Percentiles rank a stretch among this genome's conserved stretches.
Evolutionary conservation across 2,113 vertebrate genomes (phyloP).

Genomic region (Mastomys coucha): DNA sequence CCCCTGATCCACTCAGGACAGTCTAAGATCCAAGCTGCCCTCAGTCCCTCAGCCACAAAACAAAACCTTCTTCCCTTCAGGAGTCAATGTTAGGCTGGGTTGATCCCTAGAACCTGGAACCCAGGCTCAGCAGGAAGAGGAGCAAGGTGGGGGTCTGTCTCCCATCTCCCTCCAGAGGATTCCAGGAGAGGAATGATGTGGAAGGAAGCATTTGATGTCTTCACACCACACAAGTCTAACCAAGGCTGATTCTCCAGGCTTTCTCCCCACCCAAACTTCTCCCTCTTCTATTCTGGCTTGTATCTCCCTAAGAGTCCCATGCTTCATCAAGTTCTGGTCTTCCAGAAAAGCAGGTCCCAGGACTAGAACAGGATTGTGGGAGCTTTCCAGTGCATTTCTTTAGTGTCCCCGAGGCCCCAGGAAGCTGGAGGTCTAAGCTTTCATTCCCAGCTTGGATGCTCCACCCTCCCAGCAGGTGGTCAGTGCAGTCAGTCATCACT

Average conservation of each 20-base stretch:
- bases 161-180: not conserved
- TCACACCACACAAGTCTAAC: not conserved
- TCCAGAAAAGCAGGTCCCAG: conserved; percentile 74
- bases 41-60: not conserved
- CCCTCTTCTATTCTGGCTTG: too few relatives aligned
- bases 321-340: conserved; percentile 89
- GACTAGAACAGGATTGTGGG: accelerated
- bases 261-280: too few relatives aligned
- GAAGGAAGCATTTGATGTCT: not conserved
- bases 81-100: not conserved
- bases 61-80: not conserved
- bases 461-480: too few relatives aligned
- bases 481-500: too few relatives aligned
- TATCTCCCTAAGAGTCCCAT: not conserved
- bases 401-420: too few relatives aligned
- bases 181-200: not conserved
- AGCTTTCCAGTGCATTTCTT: too few relatives aligned
- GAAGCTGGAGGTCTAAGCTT: too few relatives aligned
- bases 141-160: not conserved
- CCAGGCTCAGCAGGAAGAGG: not conserved
- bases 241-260: not conserved
- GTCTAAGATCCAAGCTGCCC: too few relatives aligned
- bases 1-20: accelerated
- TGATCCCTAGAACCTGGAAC: not conserved
- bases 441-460: too few relatives aligned